Evolutionary conservation across 2,113 vertebrate species (phyloP), one percentile per base, ranked within the genome.

Genomic region (Steatornis caripensis): DNA sequence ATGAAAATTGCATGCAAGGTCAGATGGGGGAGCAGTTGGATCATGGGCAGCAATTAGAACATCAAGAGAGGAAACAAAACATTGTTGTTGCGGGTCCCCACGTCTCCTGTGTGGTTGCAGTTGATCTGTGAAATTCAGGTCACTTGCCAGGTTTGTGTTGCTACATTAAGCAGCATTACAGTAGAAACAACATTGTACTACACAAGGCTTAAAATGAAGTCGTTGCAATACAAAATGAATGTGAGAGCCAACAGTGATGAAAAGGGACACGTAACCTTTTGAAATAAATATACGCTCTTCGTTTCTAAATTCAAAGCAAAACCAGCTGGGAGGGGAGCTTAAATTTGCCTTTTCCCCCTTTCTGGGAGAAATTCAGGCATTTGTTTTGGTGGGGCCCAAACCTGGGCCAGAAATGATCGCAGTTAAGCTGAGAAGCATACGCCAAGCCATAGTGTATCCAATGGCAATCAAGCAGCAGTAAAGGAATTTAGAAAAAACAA

Each of bases 81-180:
- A 97, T 97, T 96, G 93, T 95, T 97, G 92, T 97, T 96, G 96
- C 95, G 89, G 91, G 94, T 96, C 93, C 81, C 92, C 77, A 57
- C 23, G 17, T 89, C 97, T 98, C 96, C 92, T 81, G 76, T 88
- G 92, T 95, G 95, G 95, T 91, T 97, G 89, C 94, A 96, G 95
- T 84, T 97, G 97, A 98, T 97, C 94, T 98, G 95, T 95, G 97
- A 98, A 97, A 97, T 97, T 97, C 97, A 96, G 97, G 97, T 98
- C 97, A 98, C 96, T 98, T 97, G 97, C 97, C 96, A 98, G 97
- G 93, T 97, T 98, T 97, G 94, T 97, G 94, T 97, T 97, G 97
- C 94, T 97, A 97, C 97, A 98, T 97, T 98, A 97, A 97, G 95
- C 97, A 97, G 91, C 93, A 96, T 97, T 97, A 97, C 89, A 89